A percentile compares a stretch with the other conserved stretches of the same genome.
phyloP scores from a whole-genome alignment of 1,140 invertebrate species.

The Orchestia grillus region DNA sequence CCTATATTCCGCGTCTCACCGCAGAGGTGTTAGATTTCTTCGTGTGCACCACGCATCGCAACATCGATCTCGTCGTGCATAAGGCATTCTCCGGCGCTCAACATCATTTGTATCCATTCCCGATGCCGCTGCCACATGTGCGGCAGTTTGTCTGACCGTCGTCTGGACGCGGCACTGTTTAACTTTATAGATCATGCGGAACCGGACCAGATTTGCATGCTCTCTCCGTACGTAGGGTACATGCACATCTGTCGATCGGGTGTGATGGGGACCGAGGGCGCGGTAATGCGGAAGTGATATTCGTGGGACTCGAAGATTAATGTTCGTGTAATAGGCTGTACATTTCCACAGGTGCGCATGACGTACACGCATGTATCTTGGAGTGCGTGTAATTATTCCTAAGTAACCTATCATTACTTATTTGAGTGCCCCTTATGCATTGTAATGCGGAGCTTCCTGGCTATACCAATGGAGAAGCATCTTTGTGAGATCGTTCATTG shows the following conservation, averaged over 20 bases:
- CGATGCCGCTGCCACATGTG: neutral
- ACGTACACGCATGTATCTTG: neutral
- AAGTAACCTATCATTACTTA: neutral
- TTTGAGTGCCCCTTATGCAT: neutral
- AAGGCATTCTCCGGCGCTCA: neutral
- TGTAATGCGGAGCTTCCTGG: too few species aligned
- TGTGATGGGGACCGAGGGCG: neutral
- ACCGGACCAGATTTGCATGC: neutral
- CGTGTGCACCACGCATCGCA: neutral
- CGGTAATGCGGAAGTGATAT: neutral
- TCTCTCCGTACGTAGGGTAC: neutral
- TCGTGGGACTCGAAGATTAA: neutral
- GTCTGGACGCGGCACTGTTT: neutral
- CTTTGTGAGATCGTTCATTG: too few species aligned
- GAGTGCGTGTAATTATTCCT: neutral
- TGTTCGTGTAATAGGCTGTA: neutral
- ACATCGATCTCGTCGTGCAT: neutral
- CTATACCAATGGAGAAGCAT: too few species aligned
- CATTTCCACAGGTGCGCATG: neutral
- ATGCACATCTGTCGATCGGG: too few species aligned
- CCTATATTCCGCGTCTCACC: too few species aligned
- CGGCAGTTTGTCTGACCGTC: neutral
- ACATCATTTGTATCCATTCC: constrained; percentile 1
- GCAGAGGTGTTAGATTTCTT: too few species aligned
- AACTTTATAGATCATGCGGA: constrained; percentile 20